These are phyloP conservation scores for Apocheima hispidaria DNA, from an alignment of 2,888 invertebrate species.

Conservation along the genomic window DNA sequence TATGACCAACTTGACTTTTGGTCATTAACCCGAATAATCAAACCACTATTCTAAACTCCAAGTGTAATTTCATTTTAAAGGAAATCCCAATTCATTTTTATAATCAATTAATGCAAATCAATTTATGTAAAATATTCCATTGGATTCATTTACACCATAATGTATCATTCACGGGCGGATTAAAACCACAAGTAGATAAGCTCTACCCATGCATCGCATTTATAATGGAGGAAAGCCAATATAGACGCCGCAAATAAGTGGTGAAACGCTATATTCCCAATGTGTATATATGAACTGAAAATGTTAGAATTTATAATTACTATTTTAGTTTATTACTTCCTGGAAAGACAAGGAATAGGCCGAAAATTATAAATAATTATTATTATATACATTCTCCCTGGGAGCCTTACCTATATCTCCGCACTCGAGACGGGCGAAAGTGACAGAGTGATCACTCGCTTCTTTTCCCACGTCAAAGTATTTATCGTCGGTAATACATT, in stretches of 20 bases:
- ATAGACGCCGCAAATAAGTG: not conserved
- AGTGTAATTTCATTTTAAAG: constrained; percentile 16
- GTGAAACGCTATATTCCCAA: not conserved
- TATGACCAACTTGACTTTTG: not conserved
- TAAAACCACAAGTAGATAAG: not conserved
- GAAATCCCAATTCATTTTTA: constrained; percentile 33
- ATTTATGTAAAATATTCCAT: constrained; percentile 37
- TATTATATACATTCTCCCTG: too few species aligned
- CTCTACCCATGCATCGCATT: not conserved
- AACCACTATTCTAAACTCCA: constrained; percentile 12
- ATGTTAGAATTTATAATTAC: too few species aligned
- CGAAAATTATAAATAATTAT: too few species aligned
- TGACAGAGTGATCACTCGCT: too few species aligned
- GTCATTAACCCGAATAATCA: not conserved
- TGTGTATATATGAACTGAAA: too few species aligned
- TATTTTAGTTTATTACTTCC: too few species aligned
- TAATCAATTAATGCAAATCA: constrained; percentile 17
- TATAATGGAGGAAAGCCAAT: not conserved
- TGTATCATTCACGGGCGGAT: constrained; percentile 13
- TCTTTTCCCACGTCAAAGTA: too few species aligned
- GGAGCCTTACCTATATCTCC: too few species aligned
- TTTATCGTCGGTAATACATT: too few species aligned
- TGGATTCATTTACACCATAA: constrained; percentile 39
- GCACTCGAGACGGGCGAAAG: too few species aligned
- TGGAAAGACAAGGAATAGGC: too few species aligned